Evolutionary conservation across 2,113 vertebrate genomes (phyloP).

Genomic region (Syrmaticus mikado): DNA sequence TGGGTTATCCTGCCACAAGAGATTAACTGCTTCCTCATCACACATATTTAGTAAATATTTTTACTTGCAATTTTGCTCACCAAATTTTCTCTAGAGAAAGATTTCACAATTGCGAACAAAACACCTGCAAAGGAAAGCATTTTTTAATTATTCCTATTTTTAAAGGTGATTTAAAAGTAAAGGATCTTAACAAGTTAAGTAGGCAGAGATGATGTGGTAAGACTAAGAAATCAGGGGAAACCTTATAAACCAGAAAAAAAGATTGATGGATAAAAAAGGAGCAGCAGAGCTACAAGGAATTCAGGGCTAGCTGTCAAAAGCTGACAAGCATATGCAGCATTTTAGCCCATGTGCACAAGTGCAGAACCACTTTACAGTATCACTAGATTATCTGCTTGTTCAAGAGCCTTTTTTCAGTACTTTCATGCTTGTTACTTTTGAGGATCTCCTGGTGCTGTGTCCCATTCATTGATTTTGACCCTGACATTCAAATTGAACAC

Average conservation of each 20-base stretch:
- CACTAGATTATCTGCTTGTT: neutral
- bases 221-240: neutral
- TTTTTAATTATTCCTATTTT: neutral
- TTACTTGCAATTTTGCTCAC: no score
- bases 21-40: neutral
- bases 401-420: neutral
- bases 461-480: neutral
- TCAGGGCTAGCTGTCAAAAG: neutral
- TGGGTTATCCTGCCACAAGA: neutral
- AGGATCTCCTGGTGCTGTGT: neutral
- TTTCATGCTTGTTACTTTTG: neutral
- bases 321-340: accelerated
- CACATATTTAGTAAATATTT: neutral
- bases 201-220: neutral
- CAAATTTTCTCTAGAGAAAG: neutral
- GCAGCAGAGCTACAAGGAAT: neutral
- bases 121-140: neutral
- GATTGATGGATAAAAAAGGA: neutral
- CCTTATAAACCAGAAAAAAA: neutral
- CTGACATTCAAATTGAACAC: neutral
- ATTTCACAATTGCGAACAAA: neutral
- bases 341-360: neutral
- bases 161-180: neutral
- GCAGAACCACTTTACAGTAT: neutral
- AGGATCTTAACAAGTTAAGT: neutral